phyloP scores from a whole-genome alignment of 92 coral and sea anemone species.

The Porites divaricata region DNA sequence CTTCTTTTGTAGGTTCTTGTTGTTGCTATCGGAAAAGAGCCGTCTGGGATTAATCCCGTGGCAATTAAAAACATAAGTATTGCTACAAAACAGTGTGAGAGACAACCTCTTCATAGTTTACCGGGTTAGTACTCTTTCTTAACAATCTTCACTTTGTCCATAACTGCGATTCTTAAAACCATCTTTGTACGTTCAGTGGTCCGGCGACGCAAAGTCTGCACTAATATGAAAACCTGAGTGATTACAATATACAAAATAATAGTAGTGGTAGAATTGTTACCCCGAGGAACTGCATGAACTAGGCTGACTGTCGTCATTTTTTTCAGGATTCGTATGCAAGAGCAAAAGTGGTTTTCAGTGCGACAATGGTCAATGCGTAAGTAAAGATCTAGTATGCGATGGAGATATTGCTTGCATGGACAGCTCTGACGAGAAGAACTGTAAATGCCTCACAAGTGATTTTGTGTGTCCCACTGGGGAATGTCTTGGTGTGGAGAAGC shows the following conservation, averaged over 20 bases:
- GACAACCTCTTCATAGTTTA: slow-evolving; percentile 61
- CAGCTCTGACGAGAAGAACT: slow-evolving; percentile 74
- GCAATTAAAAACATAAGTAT: slow-evolving; percentile 54
- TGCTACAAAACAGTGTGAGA: slow-evolving; percentile 56
- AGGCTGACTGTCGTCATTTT: background rate
- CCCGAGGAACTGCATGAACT: background rate
- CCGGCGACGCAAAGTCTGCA: no score
- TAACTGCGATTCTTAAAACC: no score
- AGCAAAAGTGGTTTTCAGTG: slow-evolving; percentile 67
- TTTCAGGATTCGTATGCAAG: slow-evolving; percentile 62
- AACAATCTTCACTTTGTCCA: background rate
- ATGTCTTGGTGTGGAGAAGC: slow-evolving; percentile 38
- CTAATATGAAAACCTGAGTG: no score
- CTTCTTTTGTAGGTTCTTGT: background rate
- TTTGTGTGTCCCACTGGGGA: slow-evolving; percentile 71
- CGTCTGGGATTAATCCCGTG: background rate
- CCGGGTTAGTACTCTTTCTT: slow-evolving; percentile 56
- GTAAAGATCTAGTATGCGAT: slow-evolving; percentile 73
- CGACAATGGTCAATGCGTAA: slow-evolving; percentile 87
- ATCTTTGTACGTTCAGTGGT: no score
- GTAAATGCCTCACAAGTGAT: slow-evolving; percentile 59
- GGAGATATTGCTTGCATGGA: slow-evolving; percentile 81
- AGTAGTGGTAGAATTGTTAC: no score
- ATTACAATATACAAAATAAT: no score
- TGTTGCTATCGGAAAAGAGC: slow-evolving; percentile 6